These are phyloP conservation scores for Pogonus chalceus DNA, from an alignment of 1,140 invertebrate genomes.

Conservation along the genomic window DNA sequence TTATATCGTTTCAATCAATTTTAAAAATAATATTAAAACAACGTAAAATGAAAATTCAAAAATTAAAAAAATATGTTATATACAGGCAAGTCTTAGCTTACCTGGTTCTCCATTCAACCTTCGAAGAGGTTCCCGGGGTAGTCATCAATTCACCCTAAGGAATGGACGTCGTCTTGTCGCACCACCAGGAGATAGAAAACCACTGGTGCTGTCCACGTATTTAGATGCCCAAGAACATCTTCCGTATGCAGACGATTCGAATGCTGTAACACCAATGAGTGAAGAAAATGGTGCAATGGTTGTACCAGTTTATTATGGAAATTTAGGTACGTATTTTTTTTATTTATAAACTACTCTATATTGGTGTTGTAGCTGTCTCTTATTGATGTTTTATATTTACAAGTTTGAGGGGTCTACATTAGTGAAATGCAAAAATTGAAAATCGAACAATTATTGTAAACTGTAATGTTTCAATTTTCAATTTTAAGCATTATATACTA, in stretches of 20 bases:
- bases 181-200: constrained; percentile 75
- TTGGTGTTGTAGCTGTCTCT: too few relatives aligned
- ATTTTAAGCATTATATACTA: too few relatives aligned
- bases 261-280: constrained; percentile 95
- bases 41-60: too few relatives aligned
- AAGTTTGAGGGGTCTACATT: too few relatives aligned
- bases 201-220: constrained; percentile 87
- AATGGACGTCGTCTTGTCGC: constrained; percentile 58
- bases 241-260: constrained; percentile 94
- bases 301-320: constrained; percentile 77
- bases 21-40: too few relatives aligned
- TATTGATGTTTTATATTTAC: too few relatives aligned
- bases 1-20: too few relatives aligned
- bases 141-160: constrained; percentile 83
- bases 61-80: too few relatives aligned
- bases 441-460: too few relatives aligned
- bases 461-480: too few relatives aligned
- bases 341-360: not conserved
- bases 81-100: constrained; percentile 87
- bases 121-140: constrained; percentile 76
- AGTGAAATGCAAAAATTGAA: too few relatives aligned
- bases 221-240: constrained; percentile 92
- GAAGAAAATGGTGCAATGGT: constrained; percentile 94
- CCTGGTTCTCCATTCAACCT: constrained; percentile 93
- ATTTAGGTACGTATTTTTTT: constrained; percentile 46